Percentiles rank a stretch among this genome's conserved stretches.
Conservation (phyloP, 2,888 invertebrate species). For the Sicus ferrugineus region DNA sequence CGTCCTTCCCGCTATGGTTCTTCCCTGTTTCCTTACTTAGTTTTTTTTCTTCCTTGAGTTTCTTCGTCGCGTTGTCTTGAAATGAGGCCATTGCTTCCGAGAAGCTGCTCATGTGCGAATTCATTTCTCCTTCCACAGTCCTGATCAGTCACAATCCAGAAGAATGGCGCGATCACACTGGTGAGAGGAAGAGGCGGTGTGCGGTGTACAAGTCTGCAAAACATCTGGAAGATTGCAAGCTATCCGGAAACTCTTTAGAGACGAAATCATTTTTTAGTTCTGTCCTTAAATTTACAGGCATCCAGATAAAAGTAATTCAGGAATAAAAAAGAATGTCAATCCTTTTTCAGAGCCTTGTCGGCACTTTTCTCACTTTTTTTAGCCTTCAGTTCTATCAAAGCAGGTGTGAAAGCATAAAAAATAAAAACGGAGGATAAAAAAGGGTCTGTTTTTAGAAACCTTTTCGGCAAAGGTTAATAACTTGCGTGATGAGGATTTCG, state of each 20-base stretch:
- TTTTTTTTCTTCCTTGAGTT: neutral
- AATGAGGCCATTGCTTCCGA: conserved; percentile 5
- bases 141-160: neutral
- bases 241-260: conserved; percentile 9
- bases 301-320: neutral
- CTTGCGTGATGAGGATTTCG: too few species aligned
- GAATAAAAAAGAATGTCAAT: too few species aligned
- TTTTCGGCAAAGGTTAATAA: conserved; percentile 18
- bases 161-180: neutral
- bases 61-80: neutral
- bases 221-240: conserved; percentile 15
- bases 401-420: conserved; percentile 27
- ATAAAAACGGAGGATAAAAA: neutral
- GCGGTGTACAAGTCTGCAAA: neutral
- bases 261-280: neutral
- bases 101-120: conserved; percentile 18
- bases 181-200: neutral
- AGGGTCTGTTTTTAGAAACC: neutral
- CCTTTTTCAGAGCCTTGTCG: neutral
- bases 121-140: neutral
- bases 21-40: neutral
- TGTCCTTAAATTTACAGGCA: neutral
- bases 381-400: neutral
- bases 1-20: neutral
- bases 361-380: neutral